These are phyloP conservation scores for Electrophaes corylata DNA, from an alignment of 2,888 invertebrate species.

Conservation along the genomic window DNA sequence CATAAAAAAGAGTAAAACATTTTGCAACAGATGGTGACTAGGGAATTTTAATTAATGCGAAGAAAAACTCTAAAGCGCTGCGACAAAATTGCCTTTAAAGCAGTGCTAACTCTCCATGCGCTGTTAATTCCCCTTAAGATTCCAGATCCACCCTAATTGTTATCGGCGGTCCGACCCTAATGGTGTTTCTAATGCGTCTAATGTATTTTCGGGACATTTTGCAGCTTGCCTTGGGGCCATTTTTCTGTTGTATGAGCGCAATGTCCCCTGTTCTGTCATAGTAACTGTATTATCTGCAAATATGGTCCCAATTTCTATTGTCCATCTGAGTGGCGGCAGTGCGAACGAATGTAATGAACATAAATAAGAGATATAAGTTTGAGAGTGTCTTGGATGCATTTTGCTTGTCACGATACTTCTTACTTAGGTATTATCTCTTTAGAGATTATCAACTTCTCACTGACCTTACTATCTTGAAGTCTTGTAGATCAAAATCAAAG, in stretches of 20 bases:
- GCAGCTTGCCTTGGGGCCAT: conserved; percentile 80
- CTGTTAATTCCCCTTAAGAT: conserved; percentile 80
- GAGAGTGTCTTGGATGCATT: conserved; percentile 50
- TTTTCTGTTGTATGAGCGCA: conserved; percentile 78
- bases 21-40: conserved; percentile 19
- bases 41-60: conserved; percentile 31
- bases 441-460: background rate
- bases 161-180: conserved; percentile 78
- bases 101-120: conserved; percentile 71
- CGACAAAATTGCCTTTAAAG: conserved; percentile 56
- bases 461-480: too few species aligned
- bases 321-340: conserved; percentile 67
- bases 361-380: conserved; percentile 71
- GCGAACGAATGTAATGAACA: conserved; percentile 72
- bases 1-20: conserved; percentile 24
- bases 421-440: conserved; percentile 41
- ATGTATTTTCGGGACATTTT: conserved; percentile 84
- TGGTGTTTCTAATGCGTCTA: conserved; percentile 82
- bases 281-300: conserved; percentile 82
- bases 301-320: conserved; percentile 83
- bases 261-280: conserved; percentile 62
- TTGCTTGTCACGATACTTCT: conserved; percentile 46
- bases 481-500: too few species aligned
- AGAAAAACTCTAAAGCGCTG: conserved; percentile 33
- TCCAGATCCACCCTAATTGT: conserved; percentile 81